These are phyloP conservation scores for Drosophila sp. DNA, from an alignment of 1,140 invertebrate species.

Conservation along the genomic window DNA sequence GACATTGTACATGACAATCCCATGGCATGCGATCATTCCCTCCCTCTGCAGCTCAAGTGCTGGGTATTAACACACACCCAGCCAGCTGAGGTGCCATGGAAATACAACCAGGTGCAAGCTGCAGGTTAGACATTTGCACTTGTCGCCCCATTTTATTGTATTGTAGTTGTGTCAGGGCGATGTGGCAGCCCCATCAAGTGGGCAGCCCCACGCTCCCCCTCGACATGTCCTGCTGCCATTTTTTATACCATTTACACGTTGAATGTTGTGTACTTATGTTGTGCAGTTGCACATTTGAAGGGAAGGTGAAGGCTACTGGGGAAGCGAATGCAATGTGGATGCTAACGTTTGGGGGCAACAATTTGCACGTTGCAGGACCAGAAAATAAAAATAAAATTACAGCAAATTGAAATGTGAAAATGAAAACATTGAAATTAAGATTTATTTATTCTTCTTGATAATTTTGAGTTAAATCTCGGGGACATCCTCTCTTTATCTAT, in stretches of 20 bases:
- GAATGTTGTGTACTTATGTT: slow-evolving; percentile 28
- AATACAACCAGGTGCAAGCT: slow-evolving; percentile 49
- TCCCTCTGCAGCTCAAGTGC: background rate
- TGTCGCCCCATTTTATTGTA: slow-evolving; percentile 46
- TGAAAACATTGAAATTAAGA: slow-evolving; percentile 26
- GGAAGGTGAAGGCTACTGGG: background rate
- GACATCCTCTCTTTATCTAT: too few species aligned
- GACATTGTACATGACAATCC: background rate
- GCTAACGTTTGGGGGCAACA: slow-evolving; percentile 31
- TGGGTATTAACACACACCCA: slow-evolving; percentile 29
- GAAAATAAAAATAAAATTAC: slow-evolving; percentile 15
- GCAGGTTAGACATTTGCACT: slow-evolving; percentile 62
- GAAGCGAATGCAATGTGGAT: slow-evolving; percentile 13
- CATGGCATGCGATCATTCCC: background rate
- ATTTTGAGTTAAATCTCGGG: too few species aligned
- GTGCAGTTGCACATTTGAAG: slow-evolving; percentile 48
- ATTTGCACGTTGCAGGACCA: slow-evolving; percentile 10
- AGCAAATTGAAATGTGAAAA: slow-evolving; percentile 43
- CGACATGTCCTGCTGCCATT: slow-evolving; percentile 44
- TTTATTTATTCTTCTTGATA: slow-evolving; percentile 35
- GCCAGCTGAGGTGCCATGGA: slow-evolving; percentile 36
- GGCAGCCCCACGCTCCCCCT: slow-evolving; percentile 8
- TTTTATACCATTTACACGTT: slow-evolving; percentile 73
- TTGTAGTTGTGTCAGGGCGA: slow-evolving; percentile 39
- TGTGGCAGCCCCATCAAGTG: slow-evolving; percentile 37